phyloP scores from a whole-genome alignment of 2,888 invertebrate species.

The Drosophila niveifrons region DNA sequence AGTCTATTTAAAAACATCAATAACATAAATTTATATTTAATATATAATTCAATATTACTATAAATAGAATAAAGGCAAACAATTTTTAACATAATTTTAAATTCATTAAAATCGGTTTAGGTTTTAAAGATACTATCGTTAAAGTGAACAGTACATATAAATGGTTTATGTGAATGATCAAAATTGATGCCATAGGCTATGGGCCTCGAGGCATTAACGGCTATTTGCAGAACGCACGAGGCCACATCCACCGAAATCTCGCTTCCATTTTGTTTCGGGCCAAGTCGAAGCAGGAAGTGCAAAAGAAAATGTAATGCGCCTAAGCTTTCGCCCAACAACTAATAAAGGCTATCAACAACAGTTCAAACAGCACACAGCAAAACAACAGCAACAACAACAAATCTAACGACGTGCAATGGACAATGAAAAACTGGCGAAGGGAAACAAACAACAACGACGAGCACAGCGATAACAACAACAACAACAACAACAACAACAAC shows the following conservation, averaged over 20 bases:
- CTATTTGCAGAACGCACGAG: constrained; percentile 56
- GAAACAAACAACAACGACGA: constrained; percentile 52
- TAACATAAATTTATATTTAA: too few species aligned
- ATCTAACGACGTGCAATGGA: constrained; percentile 57
- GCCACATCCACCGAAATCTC: constrained; percentile 22
- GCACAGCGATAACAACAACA: constrained; percentile 40
- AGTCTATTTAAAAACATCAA: too few species aligned
- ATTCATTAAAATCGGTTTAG: too few species aligned
- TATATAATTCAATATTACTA: too few species aligned
- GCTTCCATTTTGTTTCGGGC: constrained; percentile 24
- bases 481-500: constrained; percentile 17
- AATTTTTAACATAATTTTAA: too few species aligned
- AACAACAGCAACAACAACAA: constrained; percentile 44
- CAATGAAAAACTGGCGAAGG: constrained; percentile 61
- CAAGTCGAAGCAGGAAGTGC: constrained; percentile 52
- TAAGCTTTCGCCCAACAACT: constrained; percentile 78
- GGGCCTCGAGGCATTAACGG: neutral
- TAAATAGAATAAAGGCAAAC: too few species aligned
- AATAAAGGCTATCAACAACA: constrained; percentile 82
- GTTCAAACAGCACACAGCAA: constrained; percentile 73
- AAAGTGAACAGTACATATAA: neutral
- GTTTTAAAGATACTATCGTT: too few species aligned
- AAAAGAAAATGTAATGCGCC: constrained; percentile 68
- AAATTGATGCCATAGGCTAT: neutral
- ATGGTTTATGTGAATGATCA: neutral